These are phyloP conservation scores for Silurus glanis DNA, from an alignment of 2,113 vertebrate genomes.

Conservation along the genomic window DNA sequence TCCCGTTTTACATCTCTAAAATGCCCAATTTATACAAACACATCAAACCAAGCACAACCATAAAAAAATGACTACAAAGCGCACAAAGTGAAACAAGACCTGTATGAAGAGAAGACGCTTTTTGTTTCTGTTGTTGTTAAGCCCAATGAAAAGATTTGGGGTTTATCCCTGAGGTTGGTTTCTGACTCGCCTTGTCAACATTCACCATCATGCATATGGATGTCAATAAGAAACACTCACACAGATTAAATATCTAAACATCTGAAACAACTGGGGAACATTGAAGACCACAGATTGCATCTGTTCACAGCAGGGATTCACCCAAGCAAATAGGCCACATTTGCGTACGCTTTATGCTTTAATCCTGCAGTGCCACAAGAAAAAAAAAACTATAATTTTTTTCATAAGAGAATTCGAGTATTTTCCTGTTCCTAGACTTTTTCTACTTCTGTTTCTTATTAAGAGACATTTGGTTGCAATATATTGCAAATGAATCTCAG, in stretches of 20 bases:
- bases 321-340: conserved; percentile 1
- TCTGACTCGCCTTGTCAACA: conserved; percentile 14
- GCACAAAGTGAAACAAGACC: conserved; percentile 24
- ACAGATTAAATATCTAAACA: conserved; percentile 4
- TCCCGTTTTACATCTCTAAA: conserved; percentile 68
- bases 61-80: conserved; percentile 50
- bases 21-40: conserved; percentile 65
- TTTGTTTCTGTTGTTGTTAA: not conserved
- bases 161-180: conserved; percentile 3
- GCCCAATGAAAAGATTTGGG: not conserved
- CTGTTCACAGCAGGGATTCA: not conserved
- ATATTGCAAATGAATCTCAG: conserved; percentile 30
- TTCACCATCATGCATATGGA: not conserved
- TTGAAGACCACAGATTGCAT: not conserved
- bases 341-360: conserved; percentile 8
- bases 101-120: not conserved
- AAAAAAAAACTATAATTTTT: not conserved
- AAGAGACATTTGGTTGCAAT: conserved; percentile 31
- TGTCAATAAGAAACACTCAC: not conserved
- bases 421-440: not conserved
- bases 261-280: not conserved
- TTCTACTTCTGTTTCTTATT: conserved; percentile 29
- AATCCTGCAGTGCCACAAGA: conserved; percentile 1
- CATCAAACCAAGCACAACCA: conserved; percentile 3
- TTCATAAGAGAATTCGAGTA: not conserved